Conservation (phyloP, 2,888 invertebrate species). For the Andrena hattorfiana region DNA sequence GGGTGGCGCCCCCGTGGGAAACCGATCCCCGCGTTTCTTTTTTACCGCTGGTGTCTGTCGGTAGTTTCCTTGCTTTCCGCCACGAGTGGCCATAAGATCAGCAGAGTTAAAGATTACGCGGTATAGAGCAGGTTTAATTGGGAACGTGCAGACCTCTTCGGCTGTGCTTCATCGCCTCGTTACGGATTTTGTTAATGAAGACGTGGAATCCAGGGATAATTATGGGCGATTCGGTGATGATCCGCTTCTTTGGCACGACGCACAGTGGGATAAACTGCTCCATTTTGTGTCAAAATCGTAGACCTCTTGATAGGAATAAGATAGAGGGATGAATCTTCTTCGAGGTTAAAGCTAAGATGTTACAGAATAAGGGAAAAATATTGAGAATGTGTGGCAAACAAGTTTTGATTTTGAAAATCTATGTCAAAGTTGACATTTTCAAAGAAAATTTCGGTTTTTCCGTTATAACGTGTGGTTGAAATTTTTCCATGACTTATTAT, state of each 20-base stretch:
- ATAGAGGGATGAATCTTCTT: too few species aligned
- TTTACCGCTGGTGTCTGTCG: slow-evolving; percentile 1
- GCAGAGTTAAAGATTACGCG: slow-evolving; percentile 25
- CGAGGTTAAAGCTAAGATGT: too few species aligned
- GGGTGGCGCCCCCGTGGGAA: slow-evolving; percentile 74
- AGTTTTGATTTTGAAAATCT: too few species aligned
- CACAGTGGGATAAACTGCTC: too few species aligned
- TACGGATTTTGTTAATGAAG: slow-evolving; percentile 50
- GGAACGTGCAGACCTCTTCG: slow-evolving; percentile 16
- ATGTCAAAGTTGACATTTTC: too few species aligned
- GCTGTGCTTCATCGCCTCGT: slow-evolving; percentile 19
- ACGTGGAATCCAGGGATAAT: slow-evolving; percentile 18
- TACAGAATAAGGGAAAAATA: too few species aligned
- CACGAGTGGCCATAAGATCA: slow-evolving; percentile 13
- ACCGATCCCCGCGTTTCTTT: slow-evolving; percentile 19
- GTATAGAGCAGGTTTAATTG: slow-evolving; percentile 15
- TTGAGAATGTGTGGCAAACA: too few species aligned
- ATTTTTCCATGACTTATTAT: too few species aligned
- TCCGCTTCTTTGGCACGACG: neutral
- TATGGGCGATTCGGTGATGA: slow-evolving; percentile 35
- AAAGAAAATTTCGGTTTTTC: too few species aligned
- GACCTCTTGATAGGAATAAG: too few species aligned
- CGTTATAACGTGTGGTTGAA: too few species aligned
- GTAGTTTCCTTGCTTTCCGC: slow-evolving; percentile 31
- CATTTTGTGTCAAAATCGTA: too few species aligned